These are phyloP conservation scores for Oryzias celebensis DNA, from an alignment of 2,113 vertebrate species.

Conservation along the genomic window DNA sequence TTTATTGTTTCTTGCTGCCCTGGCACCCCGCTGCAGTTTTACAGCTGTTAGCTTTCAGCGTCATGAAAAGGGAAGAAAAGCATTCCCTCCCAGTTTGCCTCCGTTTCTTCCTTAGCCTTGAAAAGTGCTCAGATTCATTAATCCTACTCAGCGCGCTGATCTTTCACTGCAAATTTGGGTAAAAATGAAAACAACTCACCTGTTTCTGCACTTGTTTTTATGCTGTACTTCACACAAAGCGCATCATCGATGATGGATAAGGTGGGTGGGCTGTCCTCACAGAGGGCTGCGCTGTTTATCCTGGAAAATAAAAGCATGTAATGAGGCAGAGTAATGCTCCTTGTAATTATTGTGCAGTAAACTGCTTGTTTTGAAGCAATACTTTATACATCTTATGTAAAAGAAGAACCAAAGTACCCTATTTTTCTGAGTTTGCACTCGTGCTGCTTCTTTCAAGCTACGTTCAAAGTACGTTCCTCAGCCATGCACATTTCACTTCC, in stretches of 20 bases:
- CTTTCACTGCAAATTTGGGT: too few species aligned
- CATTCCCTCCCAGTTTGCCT: slow-evolving; percentile 33
- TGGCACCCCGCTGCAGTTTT: slow-evolving; percentile 65
- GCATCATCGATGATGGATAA: slow-evolving; percentile 1
- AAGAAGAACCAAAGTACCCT: slow-evolving; percentile 68
- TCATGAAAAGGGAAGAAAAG: not conserved
- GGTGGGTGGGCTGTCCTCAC: slow-evolving; percentile 24
- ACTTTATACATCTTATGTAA: slow-evolving; percentile 51
- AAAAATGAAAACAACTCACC: too few species aligned
- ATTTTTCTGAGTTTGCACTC: slow-evolving; percentile 32
- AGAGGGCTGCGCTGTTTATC: slow-evolving; percentile 31
- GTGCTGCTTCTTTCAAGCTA: not conserved
- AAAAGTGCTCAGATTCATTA: slow-evolving; percentile 6
- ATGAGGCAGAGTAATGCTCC: slow-evolving; percentile 65
- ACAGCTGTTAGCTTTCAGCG: slow-evolving; percentile 64
- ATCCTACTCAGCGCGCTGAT: not conserved
- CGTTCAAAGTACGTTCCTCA: too few species aligned
- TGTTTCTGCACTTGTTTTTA: not conserved
- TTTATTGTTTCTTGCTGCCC: slow-evolving; percentile 57
- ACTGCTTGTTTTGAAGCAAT: slow-evolving; percentile 42
- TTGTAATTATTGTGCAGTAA: slow-evolving; percentile 67
- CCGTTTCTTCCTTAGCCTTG: slow-evolving; percentile 26
- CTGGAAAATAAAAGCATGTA: slow-evolving; percentile 56
- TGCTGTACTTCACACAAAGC: not conserved
- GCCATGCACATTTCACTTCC: too few species aligned